Evolutionary conservation across 2,797 vertebrate species (phyloP).

Genomic region (Catostomus latipinnis): DNA sequence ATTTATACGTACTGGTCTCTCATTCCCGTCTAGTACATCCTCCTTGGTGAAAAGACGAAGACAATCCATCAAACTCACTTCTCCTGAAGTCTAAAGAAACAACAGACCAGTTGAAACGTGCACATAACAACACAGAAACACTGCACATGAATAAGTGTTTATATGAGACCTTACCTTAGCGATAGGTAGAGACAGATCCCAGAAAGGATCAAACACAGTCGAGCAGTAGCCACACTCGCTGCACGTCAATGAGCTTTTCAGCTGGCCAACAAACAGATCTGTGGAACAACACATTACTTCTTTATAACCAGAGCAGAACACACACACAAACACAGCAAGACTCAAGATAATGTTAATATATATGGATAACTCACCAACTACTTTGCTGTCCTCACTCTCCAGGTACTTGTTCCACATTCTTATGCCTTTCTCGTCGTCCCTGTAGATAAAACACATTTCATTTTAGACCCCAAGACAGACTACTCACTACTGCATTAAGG

Average conservation of each 20-base stretch:
- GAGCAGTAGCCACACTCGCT: slow-evolving; percentile 90
- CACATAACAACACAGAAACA: not conserved
- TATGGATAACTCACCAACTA: slow-evolving; percentile 84
- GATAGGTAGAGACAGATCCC: slow-evolving; percentile 95
- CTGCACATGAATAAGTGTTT: not conserved
- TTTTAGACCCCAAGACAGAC: slow-evolving; percentile 19
- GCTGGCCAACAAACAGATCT: slow-evolving; percentile 96
- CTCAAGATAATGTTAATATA: not conserved
- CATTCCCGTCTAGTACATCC: slow-evolving; percentile 92
- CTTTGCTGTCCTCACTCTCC: slow-evolving; percentile 93
- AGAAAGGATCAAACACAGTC: slow-evolving; percentile 95
- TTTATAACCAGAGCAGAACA: not conserved
- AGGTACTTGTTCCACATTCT: slow-evolving; percentile 94
- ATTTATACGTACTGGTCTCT: slow-evolving; percentile 86
- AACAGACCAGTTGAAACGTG: slow-evolving; percentile 7
- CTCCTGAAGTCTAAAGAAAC: slow-evolving; percentile 81
- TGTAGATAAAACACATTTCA: slow-evolving; percentile 62
- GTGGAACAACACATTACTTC: slow-evolving; percentile 6
- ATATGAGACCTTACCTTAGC: slow-evolving; percentile 76
- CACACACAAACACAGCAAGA: not conserved
- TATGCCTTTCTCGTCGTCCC: slow-evolving; percentile 90
- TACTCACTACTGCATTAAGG: not conserved
- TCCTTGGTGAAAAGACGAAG: slow-evolving; percentile 93
- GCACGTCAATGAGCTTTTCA: slow-evolving; percentile 94
- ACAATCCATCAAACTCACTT: slow-evolving; percentile 91